phyloP scores from a whole-genome alignment of 2,113 vertebrate genomes.

The Gymnarchus niloticus region DNA sequence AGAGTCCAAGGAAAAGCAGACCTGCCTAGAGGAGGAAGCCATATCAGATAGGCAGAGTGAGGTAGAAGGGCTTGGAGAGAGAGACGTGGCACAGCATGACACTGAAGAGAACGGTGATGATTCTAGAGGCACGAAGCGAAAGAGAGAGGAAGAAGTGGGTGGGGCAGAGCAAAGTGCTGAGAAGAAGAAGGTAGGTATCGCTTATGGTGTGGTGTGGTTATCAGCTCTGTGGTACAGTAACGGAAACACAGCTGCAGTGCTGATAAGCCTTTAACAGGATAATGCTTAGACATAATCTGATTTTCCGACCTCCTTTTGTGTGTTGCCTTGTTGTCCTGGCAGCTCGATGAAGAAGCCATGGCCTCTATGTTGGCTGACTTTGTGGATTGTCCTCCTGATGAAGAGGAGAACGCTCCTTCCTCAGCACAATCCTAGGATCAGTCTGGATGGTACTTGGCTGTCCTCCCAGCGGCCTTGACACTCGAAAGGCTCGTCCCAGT shows the following conservation, averaged over 20 bases:
- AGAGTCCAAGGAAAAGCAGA: conserved; percentile 14
- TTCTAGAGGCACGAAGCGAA: conserved; percentile 59
- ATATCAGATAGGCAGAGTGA: neutral
- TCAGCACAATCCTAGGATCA: conserved; percentile 40
- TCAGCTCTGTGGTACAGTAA: neutral
- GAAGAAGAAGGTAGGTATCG: conserved; percentile 58
- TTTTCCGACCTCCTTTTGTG: too few species aligned
- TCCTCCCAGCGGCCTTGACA: neutral
- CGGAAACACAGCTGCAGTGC: too few species aligned
- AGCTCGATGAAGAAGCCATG: conserved; percentile 67
- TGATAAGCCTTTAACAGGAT: too few species aligned
- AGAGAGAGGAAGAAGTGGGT: conserved; percentile 30
- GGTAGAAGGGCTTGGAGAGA: neutral
- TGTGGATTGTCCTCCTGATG: conserved; percentile 79
- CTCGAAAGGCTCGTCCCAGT: neutral
- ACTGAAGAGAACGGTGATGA: conserved; percentile 36
- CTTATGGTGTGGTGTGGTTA: neutral
- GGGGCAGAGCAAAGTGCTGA: conserved; percentile 42
- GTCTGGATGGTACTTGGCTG: neutral
- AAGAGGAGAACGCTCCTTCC: conserved; percentile 59
- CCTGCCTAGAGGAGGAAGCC: conserved; percentile 22
- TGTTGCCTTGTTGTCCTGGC: conserved; percentile 8
- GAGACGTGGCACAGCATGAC: conserved; percentile 8
- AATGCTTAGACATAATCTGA: too few species aligned
- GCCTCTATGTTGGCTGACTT: conserved; percentile 86